Evolutionary conservation across 92 coral and sea anemone genomes (phyloP), one percentile per base, ranked within the genome.

Genomic region (Bergia puertoricense): DNA sequence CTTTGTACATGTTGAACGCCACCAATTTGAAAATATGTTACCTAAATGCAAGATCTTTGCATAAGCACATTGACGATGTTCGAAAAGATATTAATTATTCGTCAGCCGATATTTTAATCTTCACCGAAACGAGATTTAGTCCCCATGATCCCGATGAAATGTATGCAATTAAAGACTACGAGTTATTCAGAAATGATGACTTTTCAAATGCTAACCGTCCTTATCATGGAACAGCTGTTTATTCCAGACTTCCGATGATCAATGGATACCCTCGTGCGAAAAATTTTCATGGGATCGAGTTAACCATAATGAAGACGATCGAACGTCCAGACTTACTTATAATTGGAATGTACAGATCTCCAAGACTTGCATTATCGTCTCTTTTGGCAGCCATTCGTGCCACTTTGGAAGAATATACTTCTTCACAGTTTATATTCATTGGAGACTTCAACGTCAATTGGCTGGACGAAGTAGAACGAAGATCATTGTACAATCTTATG

Each of bases 111-210:
- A 45, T 85, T 13, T 65, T 54, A 14, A 81, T 90, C 0, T 76
- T 90, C 69, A n/a, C 40, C 18, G 79, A 85, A 85, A 85, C 89
- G 54, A 90, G 92, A 69, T 78, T 85, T 67, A 77, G 79, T 20
- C 72, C 78, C 23, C 80, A 9, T 36, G 89, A 90, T 10, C 46
- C 11, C 7, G 77, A 90, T 85, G 80, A 76, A 59, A 78, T 71
- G 51, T 90, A 85, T 81, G 57, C 59, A 23, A 39, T 85, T 45
- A 48, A 67, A 40, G 18, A 23, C 40, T 69, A 57, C n/a, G 22
- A 23, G 36, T 39, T 90, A 86, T 90, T 79, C 43, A 45, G 86
- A 90, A 90, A 90, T 90, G 92, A 90, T 79, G 92, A 41, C 42
- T n/a, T 14, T 39, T 8, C 69, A 67, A 43, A 59, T n/a, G 62